A percentile compares a stretch with the other conserved stretches of the same genome.
Conservation (phyloP, 92 coral and sea anemone species). For the Umimayanthus chanpuru region DNA sequence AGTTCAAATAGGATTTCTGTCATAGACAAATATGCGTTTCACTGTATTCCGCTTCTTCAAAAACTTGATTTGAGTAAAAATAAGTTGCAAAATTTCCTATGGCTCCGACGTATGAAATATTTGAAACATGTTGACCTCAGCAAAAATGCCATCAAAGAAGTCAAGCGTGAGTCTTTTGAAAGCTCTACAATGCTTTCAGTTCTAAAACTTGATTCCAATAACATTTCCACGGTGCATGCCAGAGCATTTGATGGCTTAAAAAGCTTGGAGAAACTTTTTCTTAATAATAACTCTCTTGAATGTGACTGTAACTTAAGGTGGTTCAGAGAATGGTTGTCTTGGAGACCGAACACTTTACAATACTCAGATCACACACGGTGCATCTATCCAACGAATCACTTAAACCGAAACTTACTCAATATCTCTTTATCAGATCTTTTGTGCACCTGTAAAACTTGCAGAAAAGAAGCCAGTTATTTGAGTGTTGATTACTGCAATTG, state of each 20-base stretch:
- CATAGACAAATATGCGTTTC: constrained; percentile 4
- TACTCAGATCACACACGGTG: constrained; percentile 48
- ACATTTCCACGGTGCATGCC: constrained; percentile 12
- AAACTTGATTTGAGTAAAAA: not conserved
- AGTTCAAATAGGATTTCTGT: not conserved
- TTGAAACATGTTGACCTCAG: constrained; percentile 9
- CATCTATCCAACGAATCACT: constrained; percentile 36
- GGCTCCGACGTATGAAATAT: not conserved
- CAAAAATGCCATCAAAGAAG: not conserved
- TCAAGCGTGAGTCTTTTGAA: not conserved
- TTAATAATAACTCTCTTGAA: constrained; percentile 62
- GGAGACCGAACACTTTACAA: constrained; percentile 17
- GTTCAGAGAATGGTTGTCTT: constrained; percentile 58
- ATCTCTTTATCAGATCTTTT: constrained; percentile 50
- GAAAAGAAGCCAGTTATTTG: constrained; percentile 40
- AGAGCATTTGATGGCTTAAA: constrained; percentile 40
- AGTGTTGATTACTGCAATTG: constrained; percentile 54
- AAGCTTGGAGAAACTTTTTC: constrained; percentile 23
- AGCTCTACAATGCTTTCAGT: constrained; percentile 13
- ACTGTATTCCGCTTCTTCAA: constrained; percentile 12
- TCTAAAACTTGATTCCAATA: constrained; percentile 26
- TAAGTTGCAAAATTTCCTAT: not conserved
- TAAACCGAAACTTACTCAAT: constrained; percentile 38
- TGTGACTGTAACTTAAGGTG: constrained; percentile 77
- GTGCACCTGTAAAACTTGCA: constrained; percentile 66